A percentile compares a stretch with the other conserved stretches of the same genome.
These are phyloP conservation scores for Cyprinodon diabolis DNA, from an alignment of 2,797 vertebrate species.

Conservation along the genomic window DNA sequence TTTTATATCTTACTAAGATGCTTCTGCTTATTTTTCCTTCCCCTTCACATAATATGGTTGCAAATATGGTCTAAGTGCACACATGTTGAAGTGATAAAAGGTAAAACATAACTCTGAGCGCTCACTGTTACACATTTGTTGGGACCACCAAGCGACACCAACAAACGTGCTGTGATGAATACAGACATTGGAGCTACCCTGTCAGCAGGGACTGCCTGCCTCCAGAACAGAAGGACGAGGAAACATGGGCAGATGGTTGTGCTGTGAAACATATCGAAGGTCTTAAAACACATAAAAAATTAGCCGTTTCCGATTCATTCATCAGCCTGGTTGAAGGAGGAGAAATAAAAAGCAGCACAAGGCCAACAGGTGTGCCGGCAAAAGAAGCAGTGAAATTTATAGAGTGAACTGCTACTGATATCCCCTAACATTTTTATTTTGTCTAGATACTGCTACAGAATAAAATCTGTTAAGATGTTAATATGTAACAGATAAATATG, in stretches of 20 bases:
- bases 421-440: background rate
- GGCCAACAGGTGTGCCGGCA: constrained; percentile 6
- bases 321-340: constrained; percentile 17
- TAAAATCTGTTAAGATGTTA: background rate
- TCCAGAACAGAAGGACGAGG: constrained; percentile 39
- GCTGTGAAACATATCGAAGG: constrained; percentile 38
- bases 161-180: background rate
- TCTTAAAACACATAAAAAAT: constrained; percentile 24
- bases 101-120: background rate
- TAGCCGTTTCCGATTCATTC: constrained; percentile 24
- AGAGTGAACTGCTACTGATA: background rate
- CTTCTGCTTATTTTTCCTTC: background rate
- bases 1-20: background rate
- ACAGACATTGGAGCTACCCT: background rate
- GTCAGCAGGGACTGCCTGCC: constrained; percentile 12
- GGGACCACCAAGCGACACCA: background rate
- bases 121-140: constrained; percentile 2
- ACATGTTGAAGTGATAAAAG: background rate
- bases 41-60: background rate
- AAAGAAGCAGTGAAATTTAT: background rate
- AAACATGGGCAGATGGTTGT: constrained; percentile 44
- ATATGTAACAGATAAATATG: background rate
- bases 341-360: constrained; percentile 15
- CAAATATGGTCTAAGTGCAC: background rate
- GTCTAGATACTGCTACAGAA: background rate